Evolutionary conservation across 2,113 vertebrate species (phyloP).

Genomic region (Mesitornis unicolor): DNA sequence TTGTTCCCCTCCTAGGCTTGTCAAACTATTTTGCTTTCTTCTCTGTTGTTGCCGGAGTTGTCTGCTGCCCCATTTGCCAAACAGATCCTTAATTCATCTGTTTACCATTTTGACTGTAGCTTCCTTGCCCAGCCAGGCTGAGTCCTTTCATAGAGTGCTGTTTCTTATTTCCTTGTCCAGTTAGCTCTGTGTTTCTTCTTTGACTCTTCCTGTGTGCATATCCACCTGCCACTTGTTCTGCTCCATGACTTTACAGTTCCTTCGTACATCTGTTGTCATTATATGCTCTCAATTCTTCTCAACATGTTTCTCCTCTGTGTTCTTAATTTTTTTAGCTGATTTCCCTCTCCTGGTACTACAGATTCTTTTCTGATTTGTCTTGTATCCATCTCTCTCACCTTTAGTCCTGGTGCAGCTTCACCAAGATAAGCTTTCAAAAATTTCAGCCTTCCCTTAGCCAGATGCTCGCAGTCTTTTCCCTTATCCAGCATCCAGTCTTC

Average conservation of each 20-base stretch:
- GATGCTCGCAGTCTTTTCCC: background rate
- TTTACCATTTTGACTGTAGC: background rate
- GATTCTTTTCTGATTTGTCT: background rate
- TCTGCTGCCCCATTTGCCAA: background rate
- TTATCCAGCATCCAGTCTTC: background rate
- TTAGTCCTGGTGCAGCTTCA: background rate
- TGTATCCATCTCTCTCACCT: background rate
- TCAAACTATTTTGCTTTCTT: background rate
- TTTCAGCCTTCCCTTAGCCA: background rate
- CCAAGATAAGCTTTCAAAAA: background rate
- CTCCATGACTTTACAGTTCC: background rate
- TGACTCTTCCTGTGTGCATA: background rate
- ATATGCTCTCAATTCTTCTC: background rate
- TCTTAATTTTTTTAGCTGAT: background rate
- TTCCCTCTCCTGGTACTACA: background rate
- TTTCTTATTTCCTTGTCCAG: background rate
- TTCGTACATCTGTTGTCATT: background rate
- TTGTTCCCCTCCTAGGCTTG: background rate
- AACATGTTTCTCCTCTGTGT: rapidly evolving
- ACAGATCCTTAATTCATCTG: background rate
- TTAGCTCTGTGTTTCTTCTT: background rate
- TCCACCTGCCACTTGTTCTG: background rate
- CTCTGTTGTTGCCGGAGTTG: background rate
- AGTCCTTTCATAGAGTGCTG: background rate
- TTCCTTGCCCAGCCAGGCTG: background rate